Conservation (phyloP, 53 echinoderm and acorn worm genomes). For the Actinopyga echinites region DNA sequence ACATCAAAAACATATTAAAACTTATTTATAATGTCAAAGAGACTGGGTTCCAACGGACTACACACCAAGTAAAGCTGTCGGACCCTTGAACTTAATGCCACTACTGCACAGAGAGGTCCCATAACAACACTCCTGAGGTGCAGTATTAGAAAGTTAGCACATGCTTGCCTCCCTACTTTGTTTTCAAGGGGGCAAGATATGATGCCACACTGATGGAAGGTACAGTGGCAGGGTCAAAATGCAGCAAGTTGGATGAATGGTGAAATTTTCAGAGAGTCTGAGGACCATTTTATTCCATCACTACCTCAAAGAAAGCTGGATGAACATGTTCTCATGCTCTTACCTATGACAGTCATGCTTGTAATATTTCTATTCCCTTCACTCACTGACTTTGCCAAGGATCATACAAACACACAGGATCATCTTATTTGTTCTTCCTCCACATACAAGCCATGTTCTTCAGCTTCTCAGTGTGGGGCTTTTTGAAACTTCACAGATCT, state of each 20-base stretch:
- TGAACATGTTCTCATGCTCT: not conserved
- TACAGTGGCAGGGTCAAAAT: too few species aligned
- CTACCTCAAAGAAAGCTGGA: not conserved
- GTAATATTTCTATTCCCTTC: not conserved
- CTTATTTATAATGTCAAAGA: not conserved
- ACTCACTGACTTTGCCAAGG: too few species aligned
- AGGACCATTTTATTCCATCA: not conserved
- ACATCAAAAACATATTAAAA: not conserved
- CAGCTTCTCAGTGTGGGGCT: not conserved
- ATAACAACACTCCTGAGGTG: not conserved
- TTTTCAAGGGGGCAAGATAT: not conserved
- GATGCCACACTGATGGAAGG: not conserved
- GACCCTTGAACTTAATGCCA: not conserved
- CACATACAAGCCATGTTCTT: not conserved
- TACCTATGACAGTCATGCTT: not conserved
- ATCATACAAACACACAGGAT: too few species aligned
- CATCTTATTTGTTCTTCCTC: not conserved
- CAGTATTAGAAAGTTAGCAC: not conserved
- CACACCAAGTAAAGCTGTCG: too few species aligned
- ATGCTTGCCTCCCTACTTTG: not conserved
- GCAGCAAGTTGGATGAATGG: not conserved
- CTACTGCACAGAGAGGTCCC: not conserved
- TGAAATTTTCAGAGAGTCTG: not conserved
- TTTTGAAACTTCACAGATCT: not conserved
- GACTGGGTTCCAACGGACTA: not conserved